Evolutionary conservation across 2,113 vertebrate genomes (phyloP).

Genomic region (Mus spicilegus): DNA sequence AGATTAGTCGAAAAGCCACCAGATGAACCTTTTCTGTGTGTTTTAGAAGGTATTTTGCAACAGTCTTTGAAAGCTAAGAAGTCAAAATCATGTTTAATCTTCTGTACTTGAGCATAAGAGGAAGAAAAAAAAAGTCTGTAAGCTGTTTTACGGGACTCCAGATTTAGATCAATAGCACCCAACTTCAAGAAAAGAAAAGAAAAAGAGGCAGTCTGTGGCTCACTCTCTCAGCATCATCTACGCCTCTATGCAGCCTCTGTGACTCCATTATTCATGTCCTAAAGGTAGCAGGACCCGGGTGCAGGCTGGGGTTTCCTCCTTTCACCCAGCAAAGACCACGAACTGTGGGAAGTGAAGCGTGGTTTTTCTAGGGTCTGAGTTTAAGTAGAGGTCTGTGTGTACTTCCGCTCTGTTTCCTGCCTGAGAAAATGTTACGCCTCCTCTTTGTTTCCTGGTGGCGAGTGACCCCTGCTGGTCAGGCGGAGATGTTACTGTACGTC

Average conservation of each 20-base stretch:
- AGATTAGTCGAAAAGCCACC: not conserved
- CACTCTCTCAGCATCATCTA: not conserved
- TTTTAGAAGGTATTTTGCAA: conserved; percentile 48
- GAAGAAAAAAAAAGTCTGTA: conserved; percentile 1
- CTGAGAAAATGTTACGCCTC: not conserved
- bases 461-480: conserved; percentile 77
- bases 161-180: not conserved
- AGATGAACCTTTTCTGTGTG: not conserved
- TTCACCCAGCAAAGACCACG: not conserved
- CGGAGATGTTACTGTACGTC: not conserved
- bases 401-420: not conserved
- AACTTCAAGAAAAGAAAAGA: too few relatives aligned
- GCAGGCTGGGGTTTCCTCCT: not conserved
- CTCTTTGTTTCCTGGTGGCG: conserved; percentile 63
- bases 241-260: too few relatives aligned
- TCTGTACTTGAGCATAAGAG: not conserved
- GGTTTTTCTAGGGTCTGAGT: not conserved
- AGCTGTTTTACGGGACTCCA: conserved; percentile 9
- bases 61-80: conserved; percentile 28
- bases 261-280: not conserved
- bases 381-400: not conserved
- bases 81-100: conserved; percentile 20
- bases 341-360: not conserved
- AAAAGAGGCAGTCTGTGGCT: not conserved
- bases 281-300: not conserved